These are phyloP conservation scores for Chaetodon trifasciatus DNA, from an alignment of 2,797 vertebrate species.

Conservation along the genomic window DNA sequence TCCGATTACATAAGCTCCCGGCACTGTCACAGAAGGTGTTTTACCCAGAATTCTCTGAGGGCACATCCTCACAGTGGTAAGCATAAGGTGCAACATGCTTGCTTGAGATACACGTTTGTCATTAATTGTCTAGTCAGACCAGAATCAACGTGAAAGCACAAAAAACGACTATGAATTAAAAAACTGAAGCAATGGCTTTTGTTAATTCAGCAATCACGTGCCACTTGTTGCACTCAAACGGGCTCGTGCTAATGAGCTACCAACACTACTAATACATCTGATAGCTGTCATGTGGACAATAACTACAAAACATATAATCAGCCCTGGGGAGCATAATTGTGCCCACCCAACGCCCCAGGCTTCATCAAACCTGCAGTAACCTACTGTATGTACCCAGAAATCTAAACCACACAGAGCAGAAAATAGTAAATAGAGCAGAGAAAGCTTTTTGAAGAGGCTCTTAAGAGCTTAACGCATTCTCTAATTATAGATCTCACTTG, in stretches of 20 bases:
- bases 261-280: constrained; percentile 53
- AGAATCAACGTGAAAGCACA: background rate
- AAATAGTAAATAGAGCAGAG: constrained; percentile 83
- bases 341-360: constrained; percentile 75
- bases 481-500: constrained; percentile 87
- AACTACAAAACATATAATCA: constrained; percentile 70
- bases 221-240: constrained; percentile 3
- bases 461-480: constrained; percentile 82
- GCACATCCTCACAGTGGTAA: too few relatives aligned
- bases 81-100: constrained; percentile 1
- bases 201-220: background rate
- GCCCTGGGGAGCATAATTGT: constrained; percentile 51
- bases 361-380: constrained; percentile 62
- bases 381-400: constrained; percentile 73
- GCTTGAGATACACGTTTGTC: background rate
- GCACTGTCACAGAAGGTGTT: background rate
- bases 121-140: background rate
- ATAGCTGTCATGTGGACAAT: constrained; percentile 63
- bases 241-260: constrained; percentile 20
- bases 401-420: constrained; percentile 76
- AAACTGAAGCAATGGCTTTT: background rate
- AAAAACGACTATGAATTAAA: background rate
- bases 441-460: constrained; percentile 83
- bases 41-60: background rate
- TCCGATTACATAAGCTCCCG: background rate